Evolutionary conservation across 2,113 vertebrate genomes (phyloP).

Genomic region (Philantomba maxwellii): DNA sequence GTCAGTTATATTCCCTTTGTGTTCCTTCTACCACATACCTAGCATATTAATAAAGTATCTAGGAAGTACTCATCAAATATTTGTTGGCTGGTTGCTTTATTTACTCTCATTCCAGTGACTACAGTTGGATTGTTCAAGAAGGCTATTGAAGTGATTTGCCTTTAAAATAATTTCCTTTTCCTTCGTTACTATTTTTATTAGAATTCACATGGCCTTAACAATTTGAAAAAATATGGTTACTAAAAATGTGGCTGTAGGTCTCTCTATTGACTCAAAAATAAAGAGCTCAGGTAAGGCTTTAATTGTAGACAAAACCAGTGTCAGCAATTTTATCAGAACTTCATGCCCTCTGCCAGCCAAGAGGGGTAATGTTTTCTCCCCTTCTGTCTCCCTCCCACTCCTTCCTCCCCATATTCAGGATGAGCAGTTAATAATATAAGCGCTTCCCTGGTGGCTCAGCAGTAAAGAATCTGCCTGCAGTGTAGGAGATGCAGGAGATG

Average conservation of each 20-base stretch:
- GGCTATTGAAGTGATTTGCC: background rate
- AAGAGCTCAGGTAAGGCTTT: background rate
- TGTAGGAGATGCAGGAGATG: background rate
- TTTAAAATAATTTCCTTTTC: constrained; percentile 18
- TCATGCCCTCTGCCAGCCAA: background rate
- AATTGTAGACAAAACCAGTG: background rate
- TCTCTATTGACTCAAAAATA: constrained; percentile 20
- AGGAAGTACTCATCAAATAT: background rate
- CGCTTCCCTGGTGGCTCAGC: background rate
- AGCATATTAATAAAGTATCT: background rate
- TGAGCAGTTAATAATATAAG: background rate
- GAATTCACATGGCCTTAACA: background rate
- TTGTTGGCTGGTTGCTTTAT: background rate
- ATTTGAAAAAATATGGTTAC: background rate
- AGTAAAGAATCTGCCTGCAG: background rate
- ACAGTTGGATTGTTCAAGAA: background rate
- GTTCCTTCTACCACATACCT: background rate
- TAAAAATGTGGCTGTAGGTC: background rate
- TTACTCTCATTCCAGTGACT: background rate
- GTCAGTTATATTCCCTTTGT: background rate
- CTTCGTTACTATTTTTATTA: background rate
- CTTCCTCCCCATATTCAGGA: background rate
- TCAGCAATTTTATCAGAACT: background rate
- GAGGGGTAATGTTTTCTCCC: background rate
- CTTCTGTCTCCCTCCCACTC: too few relatives aligned